Percentiles rank a stretch among this genome's conserved stretches.
Conservation (phyloP, 2,113 vertebrate species). For the Eptesicus fuscus region DNA sequence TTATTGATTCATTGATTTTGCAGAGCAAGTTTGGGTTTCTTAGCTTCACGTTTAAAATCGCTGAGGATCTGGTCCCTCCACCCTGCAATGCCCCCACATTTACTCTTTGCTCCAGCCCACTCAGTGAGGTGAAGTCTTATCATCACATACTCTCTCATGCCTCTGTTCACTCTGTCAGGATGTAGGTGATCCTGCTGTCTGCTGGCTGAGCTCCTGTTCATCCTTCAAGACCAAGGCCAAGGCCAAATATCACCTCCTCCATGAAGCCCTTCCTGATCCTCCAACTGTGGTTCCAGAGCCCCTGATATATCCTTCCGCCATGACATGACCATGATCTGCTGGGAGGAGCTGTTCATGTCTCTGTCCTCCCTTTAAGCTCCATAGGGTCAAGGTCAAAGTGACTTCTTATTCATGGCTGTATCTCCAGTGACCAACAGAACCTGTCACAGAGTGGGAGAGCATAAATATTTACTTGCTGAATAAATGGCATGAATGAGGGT, state of each 20-base stretch:
- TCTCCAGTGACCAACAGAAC: neutral
- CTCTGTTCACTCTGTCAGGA: neutral
- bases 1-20: constrained; percentile 33
- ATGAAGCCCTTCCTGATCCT: neutral
- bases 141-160: neutral
- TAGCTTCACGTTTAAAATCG: neutral
- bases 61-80: neutral
- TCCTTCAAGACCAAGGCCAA: neutral
- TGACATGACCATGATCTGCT: neutral
- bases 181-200: neutral
- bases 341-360: neutral
- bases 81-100: neutral
- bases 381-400: neutral
- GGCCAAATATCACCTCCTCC: neutral
- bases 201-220: neutral
- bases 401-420: neutral
- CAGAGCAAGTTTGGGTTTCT: neutral
- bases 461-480: neutral
- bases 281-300: neutral
- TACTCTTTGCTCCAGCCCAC: neutral
- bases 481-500: neutral
- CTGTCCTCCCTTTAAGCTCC: neutral
- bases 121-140: too few relatives aligned
- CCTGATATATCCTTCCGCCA: neutral
- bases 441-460: neutral